These are phyloP conservation scores for Papilio xuthus DNA, from an alignment of 1,140 invertebrate species.

Conservation along the genomic window DNA sequence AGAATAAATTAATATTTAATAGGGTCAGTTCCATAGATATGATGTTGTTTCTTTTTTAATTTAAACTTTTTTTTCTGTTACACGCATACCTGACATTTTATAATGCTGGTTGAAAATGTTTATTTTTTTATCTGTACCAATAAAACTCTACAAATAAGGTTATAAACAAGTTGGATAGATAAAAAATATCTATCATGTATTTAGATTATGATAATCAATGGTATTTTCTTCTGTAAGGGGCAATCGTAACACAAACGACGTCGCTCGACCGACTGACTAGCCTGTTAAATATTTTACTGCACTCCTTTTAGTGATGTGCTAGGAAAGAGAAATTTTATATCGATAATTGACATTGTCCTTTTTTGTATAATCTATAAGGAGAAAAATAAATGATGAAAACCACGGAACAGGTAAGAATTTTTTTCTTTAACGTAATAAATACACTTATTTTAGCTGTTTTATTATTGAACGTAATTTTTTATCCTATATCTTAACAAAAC, in stretches of 20 bases:
- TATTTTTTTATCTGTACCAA: background rate
- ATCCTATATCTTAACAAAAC: too few species aligned
- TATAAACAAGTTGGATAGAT: background rate
- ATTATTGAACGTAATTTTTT: too few species aligned
- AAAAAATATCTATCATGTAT: background rate
- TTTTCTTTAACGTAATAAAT: too few species aligned
- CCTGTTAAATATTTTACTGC: slow-evolving; percentile 19
- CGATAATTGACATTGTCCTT: background rate
- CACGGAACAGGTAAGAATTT: too few species aligned
- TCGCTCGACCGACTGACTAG: background rate
- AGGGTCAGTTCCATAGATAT: background rate
- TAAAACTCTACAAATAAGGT: slow-evolving; percentile 1
- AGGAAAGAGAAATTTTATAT: background rate
- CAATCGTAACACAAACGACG: slow-evolving; percentile 6
- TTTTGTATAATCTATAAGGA: too few species aligned
- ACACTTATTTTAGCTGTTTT: too few species aligned
- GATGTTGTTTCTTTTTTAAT: background rate
- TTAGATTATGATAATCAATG: background rate
- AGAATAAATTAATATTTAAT: background rate
- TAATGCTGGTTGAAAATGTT: background rate
- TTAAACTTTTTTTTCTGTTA: background rate
- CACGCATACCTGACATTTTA: background rate
- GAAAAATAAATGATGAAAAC: too few species aligned
- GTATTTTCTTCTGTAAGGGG: slow-evolving; percentile 11
- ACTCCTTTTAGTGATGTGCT: background rate